Percentiles rank a stretch among this genome's conserved stretches.
phyloP scores from a whole-genome alignment of 2,797 vertebrate species.

The Notolepis coatsorum region DNA sequence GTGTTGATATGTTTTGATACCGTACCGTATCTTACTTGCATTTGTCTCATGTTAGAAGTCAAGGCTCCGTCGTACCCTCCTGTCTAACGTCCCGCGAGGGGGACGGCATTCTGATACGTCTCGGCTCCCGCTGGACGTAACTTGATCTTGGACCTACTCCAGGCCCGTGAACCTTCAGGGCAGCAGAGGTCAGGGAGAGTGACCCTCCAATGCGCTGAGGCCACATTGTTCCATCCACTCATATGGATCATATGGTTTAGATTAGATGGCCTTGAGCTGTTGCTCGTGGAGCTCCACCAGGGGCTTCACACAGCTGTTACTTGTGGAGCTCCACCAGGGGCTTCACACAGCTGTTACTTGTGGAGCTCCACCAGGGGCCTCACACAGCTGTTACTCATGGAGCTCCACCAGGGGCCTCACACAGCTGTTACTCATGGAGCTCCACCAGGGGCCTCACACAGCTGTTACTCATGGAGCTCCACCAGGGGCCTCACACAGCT shows the following conservation, averaged over 20 bases:
- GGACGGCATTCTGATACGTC: conserved; percentile 51
- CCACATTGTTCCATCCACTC: conserved; percentile 59
- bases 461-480: no score
- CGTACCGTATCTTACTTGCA: conserved; percentile 18
- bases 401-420: no score
- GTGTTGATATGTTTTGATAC: conserved; percentile 22
- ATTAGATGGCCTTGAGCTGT: conserved; percentile 61
- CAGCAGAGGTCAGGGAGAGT: conserved; percentile 61
- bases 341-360: no score
- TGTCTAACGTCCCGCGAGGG: conserved; percentile 54
- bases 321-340: no score
- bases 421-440: no score
- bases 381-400: no score
- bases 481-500: no score
- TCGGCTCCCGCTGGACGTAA: conserved; percentile 63
- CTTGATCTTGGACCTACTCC: conserved; percentile 67
- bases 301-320: no score
- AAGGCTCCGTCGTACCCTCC: conserved; percentile 41
- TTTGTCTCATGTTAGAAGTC: conserved; percentile 41
- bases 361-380: no score
- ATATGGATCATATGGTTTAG: conserved; percentile 58
- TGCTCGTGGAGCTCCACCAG: conserved; percentile 37
- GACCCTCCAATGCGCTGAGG: conserved; percentile 55
- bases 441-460: no score
- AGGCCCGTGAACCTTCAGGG: conserved; percentile 61